These are phyloP conservation scores for Spilogale gracilis DNA, from an alignment of 2,113 vertebrate species.

Conservation along the genomic window DNA sequence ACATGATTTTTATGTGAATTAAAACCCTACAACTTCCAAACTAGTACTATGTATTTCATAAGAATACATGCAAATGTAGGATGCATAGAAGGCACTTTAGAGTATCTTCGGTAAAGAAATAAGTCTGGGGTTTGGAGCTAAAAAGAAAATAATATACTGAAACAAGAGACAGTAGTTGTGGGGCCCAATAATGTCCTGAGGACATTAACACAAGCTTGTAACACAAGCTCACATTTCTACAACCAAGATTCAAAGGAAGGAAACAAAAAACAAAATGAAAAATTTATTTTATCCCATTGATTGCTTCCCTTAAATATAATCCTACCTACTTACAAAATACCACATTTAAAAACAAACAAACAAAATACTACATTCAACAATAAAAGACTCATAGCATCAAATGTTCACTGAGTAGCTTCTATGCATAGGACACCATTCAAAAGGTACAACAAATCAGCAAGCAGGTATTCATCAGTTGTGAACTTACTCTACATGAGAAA, in stretches of 20 bases:
- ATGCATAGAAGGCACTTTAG: not conserved
- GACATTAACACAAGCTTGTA: not conserved
- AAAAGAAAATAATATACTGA: not conserved
- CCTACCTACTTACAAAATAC: not conserved
- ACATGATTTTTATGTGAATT: not conserved
- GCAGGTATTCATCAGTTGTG: not conserved
- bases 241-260: not conserved
- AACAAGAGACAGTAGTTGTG: not conserved
- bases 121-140: not conserved
- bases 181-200: not conserved
- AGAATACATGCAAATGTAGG: not conserved
- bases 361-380: not conserved
- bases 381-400: not conserved
- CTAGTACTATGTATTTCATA: not conserved
- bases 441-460: not conserved
- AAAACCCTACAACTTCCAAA: not conserved
- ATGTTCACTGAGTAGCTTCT: not conserved
- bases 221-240: not conserved
- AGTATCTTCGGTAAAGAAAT: not conserved
- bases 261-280: not conserved
- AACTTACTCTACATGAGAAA: not conserved
- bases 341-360: not conserved
- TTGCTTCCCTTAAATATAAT: conserved; percentile 8
- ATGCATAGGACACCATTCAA: not conserved
- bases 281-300: not conserved